Evolutionary conservation across 2,888 invertebrate species (phyloP), one percentile per base, ranked within the genome.

Genomic region (Cheilosia scutellata): DNA sequence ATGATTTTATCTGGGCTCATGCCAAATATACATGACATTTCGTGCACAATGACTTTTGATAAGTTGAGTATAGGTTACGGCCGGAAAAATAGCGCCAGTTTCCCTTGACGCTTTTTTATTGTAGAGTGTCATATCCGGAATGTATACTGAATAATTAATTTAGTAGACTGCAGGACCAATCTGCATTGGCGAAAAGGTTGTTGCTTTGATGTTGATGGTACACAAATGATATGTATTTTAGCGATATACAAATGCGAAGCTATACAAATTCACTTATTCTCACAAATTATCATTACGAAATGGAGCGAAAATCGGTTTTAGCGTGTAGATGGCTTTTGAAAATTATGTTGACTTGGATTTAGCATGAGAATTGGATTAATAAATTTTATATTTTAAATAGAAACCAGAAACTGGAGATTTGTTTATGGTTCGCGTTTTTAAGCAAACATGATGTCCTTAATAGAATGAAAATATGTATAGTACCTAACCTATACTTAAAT

Each of bases 1-100:
- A 57, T 75, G 62, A 63, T 75, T 80, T 75, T 25, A 55, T 58
- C 42, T 82, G 80, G 71, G 60, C 42, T 25, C 42, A 63, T 82
- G 75, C 82, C 82, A 76, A 76, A 75, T 58, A 33, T 40, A 31
- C 57, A 63, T 13, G n/a, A 40, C 16, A 49, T 40, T 77, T 55
- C n/a, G 20, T 27, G 9, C 16, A 79, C 44, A 42, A 33, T 37
- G 47, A 68, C 37, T 51, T 33, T 62, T 37, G 57, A 74, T 63
- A 70, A 62, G 33, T 55, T 62, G 60, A 51, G 47, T n/a, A 44
- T 9, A 55, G 37, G 29, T 53, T 40, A 58, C 25, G 63, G 44
- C 13, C 29, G 49, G 25, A 55, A 58, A 65, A 47, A 65, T 33
- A 33, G 16, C 44, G 20, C 47, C 63, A 20, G 7, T 44, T 13